Conservation (phyloP, 2,113 vertebrate species). For the Trichechus manatus region DNA sequence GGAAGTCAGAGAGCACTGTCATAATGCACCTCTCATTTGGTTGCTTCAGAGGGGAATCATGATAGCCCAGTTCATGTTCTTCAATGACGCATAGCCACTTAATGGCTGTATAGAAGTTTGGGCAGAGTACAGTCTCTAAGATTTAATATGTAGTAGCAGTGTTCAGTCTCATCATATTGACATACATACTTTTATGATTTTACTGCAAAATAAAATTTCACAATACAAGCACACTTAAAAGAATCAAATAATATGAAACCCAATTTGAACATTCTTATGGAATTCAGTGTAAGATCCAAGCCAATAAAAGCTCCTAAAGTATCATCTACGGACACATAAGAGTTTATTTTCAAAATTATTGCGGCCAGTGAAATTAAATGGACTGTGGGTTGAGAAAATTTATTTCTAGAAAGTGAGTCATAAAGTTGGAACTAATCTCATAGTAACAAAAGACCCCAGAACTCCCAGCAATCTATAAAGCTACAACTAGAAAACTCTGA, state of each 20-base stretch:
- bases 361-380: slow-evolving; percentile 55
- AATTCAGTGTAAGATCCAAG: slow-evolving; percentile 58
- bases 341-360: slow-evolving; percentile 63
- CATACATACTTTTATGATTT: slow-evolving; percentile 38
- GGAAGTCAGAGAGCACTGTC: background rate
- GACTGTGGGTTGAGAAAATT: slow-evolving; percentile 45
- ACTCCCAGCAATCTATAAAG: slow-evolving; percentile 70
- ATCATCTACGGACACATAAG: background rate
- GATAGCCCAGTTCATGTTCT: background rate
- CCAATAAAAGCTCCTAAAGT: slow-evolving; percentile 52
- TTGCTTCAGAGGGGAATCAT: background rate
- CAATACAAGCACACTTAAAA: slow-evolving; percentile 55
- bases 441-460: slow-evolving; percentile 60
- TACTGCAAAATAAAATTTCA: slow-evolving; percentile 66
- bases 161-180: slow-evolving; percentile 26
- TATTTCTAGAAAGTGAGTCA: slow-evolving; percentile 66
- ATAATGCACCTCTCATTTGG: background rate
- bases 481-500: slow-evolving; percentile 81
- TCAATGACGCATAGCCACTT: background rate
- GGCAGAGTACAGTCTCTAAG: background rate
- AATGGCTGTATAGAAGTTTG: background rate
- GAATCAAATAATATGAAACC: slow-evolving; percentile 62
- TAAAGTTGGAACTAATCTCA: slow-evolving; percentile 52
- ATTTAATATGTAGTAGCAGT: background rate
- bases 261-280: slow-evolving; percentile 40